Evolutionary conservation across 2,113 vertebrate species (phyloP).

Genomic region (Platysteira castanea): DNA sequence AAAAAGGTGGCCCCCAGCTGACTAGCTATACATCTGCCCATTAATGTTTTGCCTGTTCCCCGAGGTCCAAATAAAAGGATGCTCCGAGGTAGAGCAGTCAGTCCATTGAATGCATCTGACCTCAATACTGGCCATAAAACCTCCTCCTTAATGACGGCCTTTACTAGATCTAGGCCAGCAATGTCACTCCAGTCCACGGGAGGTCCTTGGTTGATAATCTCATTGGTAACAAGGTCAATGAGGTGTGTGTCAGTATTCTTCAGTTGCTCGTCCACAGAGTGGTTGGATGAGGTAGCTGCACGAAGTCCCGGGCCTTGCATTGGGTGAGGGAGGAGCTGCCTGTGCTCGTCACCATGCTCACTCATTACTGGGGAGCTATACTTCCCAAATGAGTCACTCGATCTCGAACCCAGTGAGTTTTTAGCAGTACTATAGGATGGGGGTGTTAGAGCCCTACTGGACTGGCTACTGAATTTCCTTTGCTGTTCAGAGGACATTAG

Average conservation of each 20-base stretch:
- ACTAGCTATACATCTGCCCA: constrained; percentile 94
- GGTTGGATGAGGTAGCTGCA: constrained; percentile 91
- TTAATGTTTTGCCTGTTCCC: constrained; percentile 93
- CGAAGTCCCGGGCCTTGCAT: constrained; percentile 86
- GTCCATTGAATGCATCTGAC: constrained; percentile 94
- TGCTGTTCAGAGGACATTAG: constrained; percentile 92
- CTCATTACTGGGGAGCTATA: constrained; percentile 88
- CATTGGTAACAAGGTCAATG: constrained; percentile 95
- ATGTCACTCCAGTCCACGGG: constrained; percentile 97
- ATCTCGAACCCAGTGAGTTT: constrained; percentile 86
- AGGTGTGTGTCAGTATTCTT: constrained; percentile 94
- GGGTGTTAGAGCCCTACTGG: constrained; percentile 88
- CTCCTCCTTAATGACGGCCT: constrained; percentile 96
- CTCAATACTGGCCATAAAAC: constrained; percentile 97
- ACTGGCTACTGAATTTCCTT: constrained; percentile 92
- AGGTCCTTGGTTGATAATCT: constrained; percentile 93
- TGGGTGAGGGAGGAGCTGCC: constrained; percentile 88
- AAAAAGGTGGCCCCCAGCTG: constrained; percentile 96
- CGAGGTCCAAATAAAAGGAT: constrained; percentile 98
- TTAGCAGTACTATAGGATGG: constrained; percentile 92
- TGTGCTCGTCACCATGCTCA: constrained; percentile 88
- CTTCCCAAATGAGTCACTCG: constrained; percentile 89
- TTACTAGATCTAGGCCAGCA: constrained; percentile 93
- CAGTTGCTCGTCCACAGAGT: constrained; percentile 92
- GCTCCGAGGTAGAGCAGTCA: constrained; percentile 92